phyloP scores from a whole-genome alignment of 2,797 vertebrate species.

The Cephalopachus bancanus region DNA sequence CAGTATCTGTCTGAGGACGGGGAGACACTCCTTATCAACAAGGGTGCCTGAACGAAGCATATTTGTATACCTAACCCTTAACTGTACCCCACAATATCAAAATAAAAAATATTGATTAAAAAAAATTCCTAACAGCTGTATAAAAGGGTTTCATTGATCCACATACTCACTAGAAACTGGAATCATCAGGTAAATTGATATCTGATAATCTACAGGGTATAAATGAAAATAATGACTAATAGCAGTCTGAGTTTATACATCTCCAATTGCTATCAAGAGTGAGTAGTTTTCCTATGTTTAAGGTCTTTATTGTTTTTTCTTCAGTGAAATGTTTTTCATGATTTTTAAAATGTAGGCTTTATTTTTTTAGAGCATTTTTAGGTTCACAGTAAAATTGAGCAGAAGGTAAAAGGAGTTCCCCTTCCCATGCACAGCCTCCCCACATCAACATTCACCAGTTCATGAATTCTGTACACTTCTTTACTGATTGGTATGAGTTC shows the following conservation, averaged over 20 bases:
- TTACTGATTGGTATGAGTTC: neutral
- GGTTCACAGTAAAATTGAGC: neutral
- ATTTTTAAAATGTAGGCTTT: neutral
- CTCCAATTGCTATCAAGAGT: neutral
- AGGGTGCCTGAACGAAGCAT: too few species aligned
- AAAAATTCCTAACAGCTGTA: neutral
- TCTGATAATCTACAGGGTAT: neutral
- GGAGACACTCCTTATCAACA: too few species aligned
- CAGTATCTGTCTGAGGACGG: too few species aligned
- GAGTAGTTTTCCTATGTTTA: slow-evolving; percentile 16
- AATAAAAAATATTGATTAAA: too few species aligned
- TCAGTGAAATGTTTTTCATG: neutral
- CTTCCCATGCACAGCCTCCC: rapidly evolving
- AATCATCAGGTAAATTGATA: neutral
- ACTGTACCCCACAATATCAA: too few species aligned
- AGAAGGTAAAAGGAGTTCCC: neutral
- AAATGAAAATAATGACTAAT: neutral
- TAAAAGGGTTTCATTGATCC: neutral
- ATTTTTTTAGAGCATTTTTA: neutral
- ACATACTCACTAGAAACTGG: neutral
- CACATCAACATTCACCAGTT: neutral
- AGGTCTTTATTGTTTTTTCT: neutral
- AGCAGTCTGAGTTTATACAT: neutral
- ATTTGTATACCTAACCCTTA: too few species aligned
- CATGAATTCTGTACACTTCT: neutral